A percentile compares a stretch with the other conserved stretches of the same genome.
phyloP scores from a whole-genome alignment of 2,113 vertebrate genomes.

The Stegastes partitus region DNA sequence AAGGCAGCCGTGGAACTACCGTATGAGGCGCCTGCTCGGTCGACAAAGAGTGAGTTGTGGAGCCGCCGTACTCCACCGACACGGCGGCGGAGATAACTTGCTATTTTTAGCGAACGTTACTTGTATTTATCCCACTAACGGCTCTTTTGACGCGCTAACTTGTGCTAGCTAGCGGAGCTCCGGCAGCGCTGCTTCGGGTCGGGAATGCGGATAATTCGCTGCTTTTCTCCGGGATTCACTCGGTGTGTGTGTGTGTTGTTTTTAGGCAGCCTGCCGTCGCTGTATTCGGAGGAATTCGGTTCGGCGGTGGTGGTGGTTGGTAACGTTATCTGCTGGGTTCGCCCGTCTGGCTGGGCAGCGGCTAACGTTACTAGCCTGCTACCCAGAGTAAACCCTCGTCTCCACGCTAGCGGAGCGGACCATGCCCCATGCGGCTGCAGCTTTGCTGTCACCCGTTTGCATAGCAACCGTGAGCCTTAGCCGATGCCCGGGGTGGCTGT shows the following conservation, averaged over 20 bases:
- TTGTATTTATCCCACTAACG: conserved; percentile 22
- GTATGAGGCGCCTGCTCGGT: conserved; percentile 33
- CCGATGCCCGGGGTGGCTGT: conserved; percentile 12
- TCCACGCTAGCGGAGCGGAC: conserved; percentile 48
- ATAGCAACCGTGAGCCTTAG: conserved; percentile 48
- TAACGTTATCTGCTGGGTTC: background rate
- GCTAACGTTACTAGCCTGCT: conserved; percentile 56
- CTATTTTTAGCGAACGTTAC: conserved; percentile 49
- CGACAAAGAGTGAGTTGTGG: conserved; percentile 69
- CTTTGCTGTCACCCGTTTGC: conserved; percentile 60
- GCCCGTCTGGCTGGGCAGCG: conserved; percentile 12
- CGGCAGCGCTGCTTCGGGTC: background rate
- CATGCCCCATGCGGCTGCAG: conserved; percentile 46
- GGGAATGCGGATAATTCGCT: background rate
- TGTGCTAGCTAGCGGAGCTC: conserved; percentile 45
- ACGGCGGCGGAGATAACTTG: conserved; percentile 41
- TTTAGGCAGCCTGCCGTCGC: conserved; percentile 8
- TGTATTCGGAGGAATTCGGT: conserved; percentile 24
- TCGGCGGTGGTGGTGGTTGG: background rate
- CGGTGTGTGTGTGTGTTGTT: background rate
- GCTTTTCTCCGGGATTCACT: background rate
- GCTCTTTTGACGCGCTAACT: conserved; percentile 45
- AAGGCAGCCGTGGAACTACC: conserved; percentile 37
- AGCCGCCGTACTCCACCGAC: conserved; percentile 5
- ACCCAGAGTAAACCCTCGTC: conserved; percentile 36